Evolutionary conservation across 2,888 invertebrate species (phyloP).

Genomic region (Drosophila quinaria): DNA sequence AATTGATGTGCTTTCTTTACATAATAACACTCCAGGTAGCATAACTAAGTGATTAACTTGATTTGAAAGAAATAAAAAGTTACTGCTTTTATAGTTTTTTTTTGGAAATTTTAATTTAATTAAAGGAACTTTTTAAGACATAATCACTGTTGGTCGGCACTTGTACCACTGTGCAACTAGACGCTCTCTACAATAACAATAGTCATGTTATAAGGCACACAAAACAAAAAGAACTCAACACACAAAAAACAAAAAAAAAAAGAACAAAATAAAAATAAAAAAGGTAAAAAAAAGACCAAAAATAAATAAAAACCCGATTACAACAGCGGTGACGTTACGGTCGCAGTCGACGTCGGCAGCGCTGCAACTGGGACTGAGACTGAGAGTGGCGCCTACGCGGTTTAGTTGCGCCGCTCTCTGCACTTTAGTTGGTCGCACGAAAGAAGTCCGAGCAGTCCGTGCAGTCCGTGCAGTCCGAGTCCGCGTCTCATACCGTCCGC

Average conservation of each 20-base stretch:
- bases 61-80: neutral
- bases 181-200: constrained; percentile 31
- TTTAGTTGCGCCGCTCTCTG: constrained; percentile 47
- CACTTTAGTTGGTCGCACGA: constrained; percentile 59
- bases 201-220: constrained; percentile 15
- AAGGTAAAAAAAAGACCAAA: constrained; percentile 28
- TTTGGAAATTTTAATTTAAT: neutral
- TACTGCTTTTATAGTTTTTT: neutral
- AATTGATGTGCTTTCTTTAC: too few species aligned
- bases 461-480: constrained; percentile 49
- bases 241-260: constrained; percentile 40
- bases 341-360: constrained; percentile 15
- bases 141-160: neutral
- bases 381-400: constrained; percentile 47
- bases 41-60: too few species aligned
- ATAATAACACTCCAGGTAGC: too few species aligned
- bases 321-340: constrained; percentile 59
- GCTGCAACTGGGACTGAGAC: neutral
- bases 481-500: constrained; percentile 31
- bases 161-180: constrained; percentile 50
- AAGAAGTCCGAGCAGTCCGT: constrained; percentile 57
- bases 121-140: neutral
- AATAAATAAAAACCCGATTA: constrained; percentile 57
- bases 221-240: constrained; percentile 39
- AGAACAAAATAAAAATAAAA: constrained; percentile 48